A percentile compares a stretch with the other conserved stretches of the same genome.
Evolutionary conservation across 1,140 invertebrate genomes (phyloP).

Genomic region (Drosophila pallidifrons): DNA sequence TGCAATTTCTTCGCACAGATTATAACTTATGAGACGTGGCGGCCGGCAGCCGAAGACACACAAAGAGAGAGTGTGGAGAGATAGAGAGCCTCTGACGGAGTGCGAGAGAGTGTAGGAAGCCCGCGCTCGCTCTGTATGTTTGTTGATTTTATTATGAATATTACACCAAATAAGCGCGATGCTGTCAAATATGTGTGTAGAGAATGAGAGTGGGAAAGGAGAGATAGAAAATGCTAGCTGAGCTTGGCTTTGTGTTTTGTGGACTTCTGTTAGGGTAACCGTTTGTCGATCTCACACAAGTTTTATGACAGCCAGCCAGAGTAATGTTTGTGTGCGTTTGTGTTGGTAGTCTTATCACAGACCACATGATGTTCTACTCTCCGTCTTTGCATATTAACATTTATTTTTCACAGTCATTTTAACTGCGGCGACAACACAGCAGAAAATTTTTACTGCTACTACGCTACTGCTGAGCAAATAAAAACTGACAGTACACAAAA

Average conservation of each 20-base stretch:
- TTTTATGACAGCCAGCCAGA: slow-evolving; percentile 40
- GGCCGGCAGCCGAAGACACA: slow-evolving; percentile 2
- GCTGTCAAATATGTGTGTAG: not conserved
- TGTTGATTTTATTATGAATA: slow-evolving; percentile 48
- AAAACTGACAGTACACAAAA: slow-evolving; percentile 56
- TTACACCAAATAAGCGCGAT: slow-evolving; percentile 50
- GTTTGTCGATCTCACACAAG: slow-evolving; percentile 35
- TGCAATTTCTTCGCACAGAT: slow-evolving; percentile 71
- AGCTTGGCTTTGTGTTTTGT: slow-evolving; percentile 19
- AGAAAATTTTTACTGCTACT: slow-evolving; percentile 62
- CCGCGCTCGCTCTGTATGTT: slow-evolving; percentile 5
- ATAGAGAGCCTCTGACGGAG: not conserved
- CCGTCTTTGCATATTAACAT: slow-evolving; percentile 73
- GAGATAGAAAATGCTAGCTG: not conserved
- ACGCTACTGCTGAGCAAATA: slow-evolving; percentile 48
- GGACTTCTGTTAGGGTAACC: slow-evolving; percentile 33
- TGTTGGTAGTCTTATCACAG: slow-evolving; percentile 33
- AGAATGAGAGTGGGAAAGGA: not conserved
- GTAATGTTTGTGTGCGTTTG: slow-evolving; percentile 26
- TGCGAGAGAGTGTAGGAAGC: slow-evolving; percentile 18
- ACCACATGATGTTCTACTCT: slow-evolving; percentile 40
- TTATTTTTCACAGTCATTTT: slow-evolving; percentile 78
- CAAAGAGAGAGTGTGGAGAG: not conserved
- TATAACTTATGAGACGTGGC: slow-evolving; percentile 60
- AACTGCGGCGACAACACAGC: slow-evolving; percentile 72